phyloP scores from a whole-genome alignment of 2,113 vertebrate genomes.

The Thermophis baileyi region DNA sequence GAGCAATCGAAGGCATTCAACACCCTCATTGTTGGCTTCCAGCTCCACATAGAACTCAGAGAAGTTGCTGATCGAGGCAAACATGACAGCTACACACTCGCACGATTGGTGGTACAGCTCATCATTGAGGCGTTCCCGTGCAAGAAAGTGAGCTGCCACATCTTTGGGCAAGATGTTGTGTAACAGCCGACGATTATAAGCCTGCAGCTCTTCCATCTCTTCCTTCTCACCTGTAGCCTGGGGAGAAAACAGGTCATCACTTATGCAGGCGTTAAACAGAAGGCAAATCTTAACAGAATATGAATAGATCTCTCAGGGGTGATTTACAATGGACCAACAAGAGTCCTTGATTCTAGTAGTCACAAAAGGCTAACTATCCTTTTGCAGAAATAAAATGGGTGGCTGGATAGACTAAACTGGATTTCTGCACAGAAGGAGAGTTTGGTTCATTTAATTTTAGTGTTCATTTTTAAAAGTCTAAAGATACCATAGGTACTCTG shows the following conservation, averaged over 20 bases:
- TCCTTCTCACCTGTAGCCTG: slow-evolving; percentile 96
- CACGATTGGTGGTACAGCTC: slow-evolving; percentile 97
- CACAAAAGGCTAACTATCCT: background rate
- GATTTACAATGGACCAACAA: background rate
- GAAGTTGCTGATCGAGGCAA: slow-evolving; percentile 97
- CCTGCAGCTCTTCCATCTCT: slow-evolving; percentile 96
- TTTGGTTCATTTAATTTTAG: background rate
- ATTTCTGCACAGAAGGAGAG: background rate
- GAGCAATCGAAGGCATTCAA: slow-evolving; percentile 92
- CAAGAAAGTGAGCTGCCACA: slow-evolving; percentile 91
- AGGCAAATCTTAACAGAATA: background rate
- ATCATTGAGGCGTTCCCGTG: slow-evolving; percentile 87
- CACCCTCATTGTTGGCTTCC: slow-evolving; percentile 95
- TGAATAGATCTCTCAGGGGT: background rate
- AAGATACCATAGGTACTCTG: background rate
- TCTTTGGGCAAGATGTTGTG: slow-evolving; percentile 97
- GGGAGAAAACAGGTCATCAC: rapidly evolving
- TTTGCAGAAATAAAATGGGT: background rate
- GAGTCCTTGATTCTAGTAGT: background rate
- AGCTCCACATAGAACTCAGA: slow-evolving; percentile 96
- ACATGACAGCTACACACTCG: slow-evolving; percentile 96
- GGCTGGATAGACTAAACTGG: background rate
- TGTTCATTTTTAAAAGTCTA: background rate
- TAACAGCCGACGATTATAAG: slow-evolving; percentile 91
- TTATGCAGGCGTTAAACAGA: background rate